These are phyloP conservation scores for Orthonyx spaldingii DNA, from an alignment of 2,113 vertebrate species.

Conservation along the genomic window DNA sequence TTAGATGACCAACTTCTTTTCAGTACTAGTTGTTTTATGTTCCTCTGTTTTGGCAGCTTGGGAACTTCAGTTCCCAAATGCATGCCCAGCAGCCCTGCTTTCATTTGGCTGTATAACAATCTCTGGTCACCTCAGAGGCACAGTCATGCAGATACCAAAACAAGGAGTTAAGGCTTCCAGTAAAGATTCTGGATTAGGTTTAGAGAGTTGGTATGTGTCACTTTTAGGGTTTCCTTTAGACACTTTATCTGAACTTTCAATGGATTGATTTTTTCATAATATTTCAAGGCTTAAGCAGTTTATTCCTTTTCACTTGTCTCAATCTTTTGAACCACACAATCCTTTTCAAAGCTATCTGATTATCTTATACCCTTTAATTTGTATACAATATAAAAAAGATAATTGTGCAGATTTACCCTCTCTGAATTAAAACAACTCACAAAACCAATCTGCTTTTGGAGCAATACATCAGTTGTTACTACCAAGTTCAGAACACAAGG, in stretches of 20 bases:
- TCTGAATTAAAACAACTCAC: background rate
- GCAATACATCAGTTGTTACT: background rate
- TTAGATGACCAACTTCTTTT: background rate
- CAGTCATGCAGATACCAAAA: background rate
- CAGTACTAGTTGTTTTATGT: background rate
- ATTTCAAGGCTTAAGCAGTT: background rate
- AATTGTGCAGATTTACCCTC: background rate
- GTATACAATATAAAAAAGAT: background rate
- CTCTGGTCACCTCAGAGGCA: background rate
- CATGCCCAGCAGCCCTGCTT: accelerated
- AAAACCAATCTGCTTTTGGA: background rate
- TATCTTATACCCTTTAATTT: background rate
- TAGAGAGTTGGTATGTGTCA: background rate
- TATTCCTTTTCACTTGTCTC: background rate
- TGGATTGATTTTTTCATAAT: background rate
- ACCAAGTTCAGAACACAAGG: background rate
- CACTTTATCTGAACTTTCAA: background rate
- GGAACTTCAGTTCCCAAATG: background rate
- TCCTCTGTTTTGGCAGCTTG: background rate
- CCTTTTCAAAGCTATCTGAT: background rate
- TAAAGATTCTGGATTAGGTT: background rate
- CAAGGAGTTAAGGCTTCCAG: background rate
- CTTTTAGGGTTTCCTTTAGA: background rate
- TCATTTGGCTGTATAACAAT: background rate
- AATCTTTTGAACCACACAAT: background rate